Evolutionary conservation across 2,888 invertebrate genomes (phyloP), one percentile per base, ranked within the genome.

Genomic region (Archaeoteleia sp.): DNA sequence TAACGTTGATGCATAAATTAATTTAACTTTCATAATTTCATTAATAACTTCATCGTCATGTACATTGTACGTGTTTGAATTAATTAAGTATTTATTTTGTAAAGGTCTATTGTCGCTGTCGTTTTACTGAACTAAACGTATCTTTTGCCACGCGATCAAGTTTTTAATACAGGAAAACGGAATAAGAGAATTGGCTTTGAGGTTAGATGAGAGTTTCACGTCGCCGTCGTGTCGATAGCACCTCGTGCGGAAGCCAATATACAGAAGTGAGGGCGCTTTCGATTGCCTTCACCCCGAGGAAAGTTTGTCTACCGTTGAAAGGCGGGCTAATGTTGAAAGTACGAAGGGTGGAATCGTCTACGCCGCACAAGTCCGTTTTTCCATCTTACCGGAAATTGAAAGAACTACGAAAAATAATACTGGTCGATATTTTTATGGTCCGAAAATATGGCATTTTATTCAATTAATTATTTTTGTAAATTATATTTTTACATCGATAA

Each of bases 201-300:
- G 17, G 23, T 14, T 10, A 34, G 23, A 46, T 46, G 34, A 46
- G 25, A 46, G 46, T 23, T 32, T 32, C 32, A 32, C 12, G 1
- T 12, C 32, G 2, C 10, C 27, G 35, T 27, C 25, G 25, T 35
- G 48, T 35, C 48, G 32, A 48, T 35, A 48, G 48, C 48, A 35
- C 48, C 48, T 48, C 48, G 48, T 48, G 14, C 35, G 35, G 48
- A 48, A 48, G 35, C 25, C 27, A 37, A 37, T 49, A 37, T 49
- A 37, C 39, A 49, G 37, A 20, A 49, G 27, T 15, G 49, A 37
- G 29, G 29, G 39, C 17, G 37, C 49, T 29, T 49, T 37, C 49
- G 49, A 49, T 49, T 49, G 17, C 37, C 29, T 37, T 49, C 25
- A 17, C 14, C 29, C 25, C 17, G 37, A 37, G 30, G 48, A 25